phyloP scores from a whole-genome alignment of 2,888 invertebrate genomes.

The Spialia ferax region DNA sequence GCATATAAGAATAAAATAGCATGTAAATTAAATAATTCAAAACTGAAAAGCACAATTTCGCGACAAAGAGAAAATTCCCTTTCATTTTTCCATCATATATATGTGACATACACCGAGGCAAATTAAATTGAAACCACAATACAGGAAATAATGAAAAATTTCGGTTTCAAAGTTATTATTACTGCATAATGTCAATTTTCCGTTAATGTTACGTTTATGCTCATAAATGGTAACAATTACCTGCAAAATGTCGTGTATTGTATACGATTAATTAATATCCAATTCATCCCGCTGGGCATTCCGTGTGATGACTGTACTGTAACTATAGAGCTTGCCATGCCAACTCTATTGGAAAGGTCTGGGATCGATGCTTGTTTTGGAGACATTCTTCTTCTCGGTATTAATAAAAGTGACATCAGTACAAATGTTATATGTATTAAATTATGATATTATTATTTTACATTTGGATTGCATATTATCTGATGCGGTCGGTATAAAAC shows the following conservation, averaged over 20 bases:
- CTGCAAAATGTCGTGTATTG: not conserved
- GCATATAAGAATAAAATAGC: not conserved
- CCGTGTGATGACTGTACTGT: too few species aligned
- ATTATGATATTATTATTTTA: too few species aligned
- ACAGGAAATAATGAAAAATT: constrained; percentile 6
- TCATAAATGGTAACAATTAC: not conserved
- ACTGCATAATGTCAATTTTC: constrained; percentile 3
- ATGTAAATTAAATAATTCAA: not conserved
- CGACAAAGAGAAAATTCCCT: constrained; percentile 8
- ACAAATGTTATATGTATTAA: too few species aligned
- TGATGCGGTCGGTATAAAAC: too few species aligned
- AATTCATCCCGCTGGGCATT: too few species aligned
- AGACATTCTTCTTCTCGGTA: too few species aligned
- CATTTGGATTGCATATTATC: too few species aligned
- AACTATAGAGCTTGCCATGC: too few species aligned
- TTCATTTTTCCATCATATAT: not conserved
- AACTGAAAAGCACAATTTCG: not conserved
- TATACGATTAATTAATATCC: not conserved
- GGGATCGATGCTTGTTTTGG: too few species aligned
- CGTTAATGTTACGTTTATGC: not conserved
- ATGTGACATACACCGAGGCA: not conserved
- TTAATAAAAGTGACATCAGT: too few species aligned
- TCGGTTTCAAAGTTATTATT: not conserved
- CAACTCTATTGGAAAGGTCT: too few species aligned
- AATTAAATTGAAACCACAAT: constrained; percentile 19